phyloP scores from a whole-genome alignment of 2,797 vertebrate species.

The Gouania willdenowi region DNA sequence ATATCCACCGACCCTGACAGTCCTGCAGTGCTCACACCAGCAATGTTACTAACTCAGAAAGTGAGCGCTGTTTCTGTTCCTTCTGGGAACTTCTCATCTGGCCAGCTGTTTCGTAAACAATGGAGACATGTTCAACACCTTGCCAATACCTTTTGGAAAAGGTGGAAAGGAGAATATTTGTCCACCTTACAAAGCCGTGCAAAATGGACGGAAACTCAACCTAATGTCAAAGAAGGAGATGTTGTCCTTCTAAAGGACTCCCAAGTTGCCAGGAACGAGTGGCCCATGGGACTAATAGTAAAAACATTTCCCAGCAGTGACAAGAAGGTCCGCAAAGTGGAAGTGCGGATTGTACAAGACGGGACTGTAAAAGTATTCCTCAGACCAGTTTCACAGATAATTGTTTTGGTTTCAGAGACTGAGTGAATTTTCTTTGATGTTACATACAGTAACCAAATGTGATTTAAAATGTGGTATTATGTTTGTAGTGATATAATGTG shows the following conservation, averaged over 20 bases:
- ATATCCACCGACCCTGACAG: too few relatives aligned
- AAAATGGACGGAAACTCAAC: neutral
- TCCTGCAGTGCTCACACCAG: too few relatives aligned
- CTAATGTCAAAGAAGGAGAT: neutral
- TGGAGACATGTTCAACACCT: too few relatives aligned
- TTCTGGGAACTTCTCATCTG: neutral
- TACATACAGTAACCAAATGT: too few relatives aligned
- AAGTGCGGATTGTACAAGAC: neutral
- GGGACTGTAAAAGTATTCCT: neutral
- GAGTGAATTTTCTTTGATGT: too few relatives aligned
- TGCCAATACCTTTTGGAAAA: constrained; percentile 1
- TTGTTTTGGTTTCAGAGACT: neutral
- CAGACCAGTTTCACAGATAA: neutral
- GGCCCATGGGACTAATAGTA: neutral
- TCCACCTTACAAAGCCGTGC: neutral
- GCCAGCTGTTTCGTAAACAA: neutral
- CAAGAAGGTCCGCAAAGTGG: neutral
- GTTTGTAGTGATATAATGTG: too few relatives aligned
- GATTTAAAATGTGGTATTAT: too few relatives aligned
- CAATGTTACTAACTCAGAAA: neutral
- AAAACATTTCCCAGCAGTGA: neutral
- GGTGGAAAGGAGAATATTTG: neutral
- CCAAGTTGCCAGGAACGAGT: neutral
- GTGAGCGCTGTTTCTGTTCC: neutral
- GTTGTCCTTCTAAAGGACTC: neutral